Evolutionary conservation across 1,140 invertebrate species (phyloP).

Genomic region (Ctenoplectra terminalis): DNA sequence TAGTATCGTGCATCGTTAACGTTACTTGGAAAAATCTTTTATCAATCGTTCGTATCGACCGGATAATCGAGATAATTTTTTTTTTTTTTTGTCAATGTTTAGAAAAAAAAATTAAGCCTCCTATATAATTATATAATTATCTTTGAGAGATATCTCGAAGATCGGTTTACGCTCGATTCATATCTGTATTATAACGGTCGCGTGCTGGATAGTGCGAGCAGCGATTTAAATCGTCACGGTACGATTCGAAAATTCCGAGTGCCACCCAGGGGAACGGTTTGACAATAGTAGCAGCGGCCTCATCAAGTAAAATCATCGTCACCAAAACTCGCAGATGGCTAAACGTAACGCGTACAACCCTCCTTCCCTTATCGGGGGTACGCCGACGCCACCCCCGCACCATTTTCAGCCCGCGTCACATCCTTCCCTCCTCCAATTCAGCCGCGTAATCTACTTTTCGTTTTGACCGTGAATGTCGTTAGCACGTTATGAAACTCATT

Average conservation of each 20-base stretch:
- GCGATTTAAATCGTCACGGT: constrained; percentile 73
- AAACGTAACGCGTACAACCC: constrained; percentile 63
- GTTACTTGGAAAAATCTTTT: not conserved
- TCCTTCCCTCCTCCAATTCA: constrained; percentile 70
- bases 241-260: constrained; percentile 69
- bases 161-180: constrained; percentile 49
- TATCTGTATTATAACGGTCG: constrained; percentile 17
- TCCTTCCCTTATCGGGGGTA: constrained; percentile 48
- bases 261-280: constrained; percentile 71
- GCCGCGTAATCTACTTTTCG: constrained; percentile 77
- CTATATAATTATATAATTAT: no score
- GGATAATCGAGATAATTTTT: no score
- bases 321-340: constrained; percentile 77
- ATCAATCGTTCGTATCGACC: no score
- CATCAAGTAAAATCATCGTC: constrained; percentile 79
- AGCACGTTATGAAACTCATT: constrained; percentile 80
- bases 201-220: constrained; percentile 21
- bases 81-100: no score
- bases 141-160: constrained; percentile 5
- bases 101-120: no score
- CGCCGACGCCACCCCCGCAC: constrained; percentile 14
- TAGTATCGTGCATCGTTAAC: not conserved
- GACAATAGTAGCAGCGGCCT: constrained; percentile 75
- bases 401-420: constrained; percentile 45
- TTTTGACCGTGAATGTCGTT: constrained; percentile 80